Evolutionary conservation across 2,888 invertebrate genomes (phyloP).

Genomic region (Cheiracanthium punctorium): DNA sequence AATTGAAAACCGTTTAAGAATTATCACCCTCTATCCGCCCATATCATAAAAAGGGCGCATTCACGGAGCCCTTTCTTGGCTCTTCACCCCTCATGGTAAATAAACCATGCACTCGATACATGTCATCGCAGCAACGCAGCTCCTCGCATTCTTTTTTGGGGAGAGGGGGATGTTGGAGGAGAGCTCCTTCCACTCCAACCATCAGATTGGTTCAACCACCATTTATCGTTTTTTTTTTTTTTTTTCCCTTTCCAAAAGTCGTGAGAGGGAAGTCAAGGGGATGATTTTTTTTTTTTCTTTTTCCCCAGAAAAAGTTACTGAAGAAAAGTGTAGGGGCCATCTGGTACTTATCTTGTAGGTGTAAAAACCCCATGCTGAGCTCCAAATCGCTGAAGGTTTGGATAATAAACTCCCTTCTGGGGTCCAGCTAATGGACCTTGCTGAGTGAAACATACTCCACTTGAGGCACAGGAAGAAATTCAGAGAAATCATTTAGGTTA

Average conservation of each 20-base stretch:
- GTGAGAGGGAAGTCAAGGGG: background rate
- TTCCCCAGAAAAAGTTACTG: background rate
- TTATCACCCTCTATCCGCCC: background rate
- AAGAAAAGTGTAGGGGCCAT: constrained; percentile 18
- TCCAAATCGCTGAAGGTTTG: background rate
- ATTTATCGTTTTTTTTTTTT: background rate
- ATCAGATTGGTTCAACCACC: background rate
- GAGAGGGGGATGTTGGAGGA: constrained; percentile 13
- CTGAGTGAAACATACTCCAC: constrained; percentile 49
- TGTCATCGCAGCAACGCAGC: constrained; percentile 3
- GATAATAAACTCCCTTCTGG: constrained; percentile 8
- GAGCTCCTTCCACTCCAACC: background rate
- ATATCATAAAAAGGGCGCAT: background rate
- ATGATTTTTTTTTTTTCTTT: no score
- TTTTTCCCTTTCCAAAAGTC: background rate
- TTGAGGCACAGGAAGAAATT: constrained; percentile 41
- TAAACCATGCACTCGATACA: constrained; percentile 5
- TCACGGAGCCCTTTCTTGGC: background rate
- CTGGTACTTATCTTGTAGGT: constrained; percentile 36
- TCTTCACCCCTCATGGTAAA: background rate
- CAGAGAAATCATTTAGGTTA: no score
- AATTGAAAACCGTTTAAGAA: background rate
- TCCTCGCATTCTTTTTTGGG: constrained; percentile 39
- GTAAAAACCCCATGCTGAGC: background rate
- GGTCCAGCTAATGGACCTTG: constrained; percentile 34